Percentiles rank a stretch among this genome's conserved stretches.
phyloP scores from a whole-genome alignment of 2,113 vertebrate genomes.

The Antechinus stuartii region DNA sequence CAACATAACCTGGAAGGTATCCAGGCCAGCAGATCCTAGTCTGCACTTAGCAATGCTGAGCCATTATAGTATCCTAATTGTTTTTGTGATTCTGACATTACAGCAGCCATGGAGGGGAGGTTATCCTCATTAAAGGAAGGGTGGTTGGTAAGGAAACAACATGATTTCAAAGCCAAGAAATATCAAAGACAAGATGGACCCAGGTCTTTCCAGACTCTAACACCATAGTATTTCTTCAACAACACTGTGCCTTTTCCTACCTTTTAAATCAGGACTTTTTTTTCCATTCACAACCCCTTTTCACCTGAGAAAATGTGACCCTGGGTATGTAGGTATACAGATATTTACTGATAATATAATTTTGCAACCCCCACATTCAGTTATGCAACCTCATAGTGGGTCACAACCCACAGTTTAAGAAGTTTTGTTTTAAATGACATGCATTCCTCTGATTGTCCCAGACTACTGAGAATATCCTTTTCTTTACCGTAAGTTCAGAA shows the following conservation, averaged over 20 bases:
- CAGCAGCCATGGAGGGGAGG: neutral
- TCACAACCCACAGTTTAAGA: too few species aligned
- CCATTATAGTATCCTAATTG: neutral
- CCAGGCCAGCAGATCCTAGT: neutral
- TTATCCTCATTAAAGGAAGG: neutral
- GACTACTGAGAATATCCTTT: neutral
- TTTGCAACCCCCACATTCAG: too few species aligned
- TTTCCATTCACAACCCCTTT: too few species aligned
- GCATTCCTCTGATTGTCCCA: neutral
- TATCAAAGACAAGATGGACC: neutral
- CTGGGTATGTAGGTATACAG: too few species aligned
- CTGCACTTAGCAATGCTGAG: neutral
- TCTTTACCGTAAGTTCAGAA: neutral
- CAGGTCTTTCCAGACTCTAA: neutral
- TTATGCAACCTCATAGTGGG: too few species aligned
- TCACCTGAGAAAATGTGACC: too few species aligned
- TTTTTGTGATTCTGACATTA: neutral
- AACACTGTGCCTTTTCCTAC: neutral
- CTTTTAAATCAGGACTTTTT: neutral
- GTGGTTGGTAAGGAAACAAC: neutral
- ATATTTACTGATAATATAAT: too few species aligned
- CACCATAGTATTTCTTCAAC: neutral
- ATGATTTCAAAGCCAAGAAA: neutral
- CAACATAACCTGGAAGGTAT: neutral
- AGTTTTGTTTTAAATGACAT: neutral